These are phyloP conservation scores for Scelioninae gen. 1 DNA, from an alignment of 2,888 invertebrate genomes.

Conservation along the genomic window DNA sequence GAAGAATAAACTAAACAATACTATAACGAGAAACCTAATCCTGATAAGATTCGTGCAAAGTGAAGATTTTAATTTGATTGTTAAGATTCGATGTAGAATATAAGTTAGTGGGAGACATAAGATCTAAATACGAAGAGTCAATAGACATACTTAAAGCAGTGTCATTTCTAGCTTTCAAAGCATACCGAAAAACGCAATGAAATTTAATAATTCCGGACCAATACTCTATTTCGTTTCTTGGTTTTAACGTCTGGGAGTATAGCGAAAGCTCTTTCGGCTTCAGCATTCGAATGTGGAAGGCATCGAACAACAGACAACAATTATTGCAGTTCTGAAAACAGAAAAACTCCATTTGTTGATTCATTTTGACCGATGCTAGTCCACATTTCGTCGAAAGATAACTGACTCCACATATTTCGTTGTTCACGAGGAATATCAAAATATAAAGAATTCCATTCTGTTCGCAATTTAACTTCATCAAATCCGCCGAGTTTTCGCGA, in stretches of 20 bases:
- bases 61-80: no score
- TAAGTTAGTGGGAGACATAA: neutral
- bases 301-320: constrained; percentile 12
- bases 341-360: neutral
- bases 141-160: constrained; percentile 12
- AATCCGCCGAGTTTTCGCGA: constrained; percentile 11
- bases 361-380: constrained; percentile 12
- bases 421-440: constrained; percentile 13
- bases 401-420: constrained; percentile 2
- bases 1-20: no score
- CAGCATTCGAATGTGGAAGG: constrained; percentile 44
- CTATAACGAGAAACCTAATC: no score
- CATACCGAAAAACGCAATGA: constrained; percentile 36
- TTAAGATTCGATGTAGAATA: constrained; percentile 10
- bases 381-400: constrained; percentile 58
- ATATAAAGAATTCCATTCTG: constrained; percentile 35
- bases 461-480: constrained; percentile 8
- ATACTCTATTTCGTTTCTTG: constrained; percentile 25
- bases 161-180: constrained; percentile 12
- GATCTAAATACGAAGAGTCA: constrained; percentile 4
- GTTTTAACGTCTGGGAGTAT: constrained; percentile 34
- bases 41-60: neutral
- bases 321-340: constrained; percentile 18
- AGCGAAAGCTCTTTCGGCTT: no score
- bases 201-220: neutral